phyloP scores from a whole-genome alignment of 1,140 invertebrate genomes.

The Portunus trituberculatus region DNA sequence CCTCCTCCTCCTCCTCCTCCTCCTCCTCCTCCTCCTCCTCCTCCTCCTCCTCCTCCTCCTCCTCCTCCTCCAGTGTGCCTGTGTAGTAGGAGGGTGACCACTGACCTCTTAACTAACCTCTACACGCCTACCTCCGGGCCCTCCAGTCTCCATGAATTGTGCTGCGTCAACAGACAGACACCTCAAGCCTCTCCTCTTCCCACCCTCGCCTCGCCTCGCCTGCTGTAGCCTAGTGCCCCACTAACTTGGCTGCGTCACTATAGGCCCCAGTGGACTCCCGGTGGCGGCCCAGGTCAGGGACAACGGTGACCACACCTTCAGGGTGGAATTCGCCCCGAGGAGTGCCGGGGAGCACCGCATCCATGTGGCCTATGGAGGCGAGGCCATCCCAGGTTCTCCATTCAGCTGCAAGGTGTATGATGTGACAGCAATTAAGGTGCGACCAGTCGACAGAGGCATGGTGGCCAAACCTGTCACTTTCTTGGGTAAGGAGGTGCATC shows the following conservation, averaged over 20 bases:
- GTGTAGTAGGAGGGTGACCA: slow-evolving; percentile 9
- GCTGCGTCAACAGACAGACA: slow-evolving; percentile 31
- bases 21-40: neutral
- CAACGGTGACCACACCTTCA: slow-evolving; percentile 86
- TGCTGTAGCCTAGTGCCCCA: slow-evolving; percentile 67
- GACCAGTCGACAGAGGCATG: slow-evolving; percentile 93
- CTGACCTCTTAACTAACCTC: slow-evolving; percentile 20
- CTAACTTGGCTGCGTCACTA: slow-evolving; percentile 73
- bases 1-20: no score
- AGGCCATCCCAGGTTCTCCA: slow-evolving; percentile 89
- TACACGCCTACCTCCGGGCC: neutral
- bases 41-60: neutral
- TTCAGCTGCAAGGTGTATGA: slow-evolving; percentile 97
- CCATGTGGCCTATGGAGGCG: slow-evolving; percentile 83
- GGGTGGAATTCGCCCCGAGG: slow-evolving; percentile 92
- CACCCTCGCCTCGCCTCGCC: slow-evolving; percentile 30
- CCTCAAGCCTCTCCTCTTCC: neutral
- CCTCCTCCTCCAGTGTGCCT: neutral
- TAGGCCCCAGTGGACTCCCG: slow-evolving; percentile 86
- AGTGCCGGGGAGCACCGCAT: slow-evolving; percentile 95
- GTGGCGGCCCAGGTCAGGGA: slow-evolving; percentile 93
- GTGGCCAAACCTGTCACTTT: slow-evolving; percentile 97
- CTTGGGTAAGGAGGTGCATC: slow-evolving; percentile 87
- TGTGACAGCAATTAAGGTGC: slow-evolving; percentile 95
- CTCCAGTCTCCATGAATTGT: slow-evolving; percentile 12